Conservation (phyloP, 2,113 vertebrate genomes). For the Edolisoma coerulescens region DNA sequence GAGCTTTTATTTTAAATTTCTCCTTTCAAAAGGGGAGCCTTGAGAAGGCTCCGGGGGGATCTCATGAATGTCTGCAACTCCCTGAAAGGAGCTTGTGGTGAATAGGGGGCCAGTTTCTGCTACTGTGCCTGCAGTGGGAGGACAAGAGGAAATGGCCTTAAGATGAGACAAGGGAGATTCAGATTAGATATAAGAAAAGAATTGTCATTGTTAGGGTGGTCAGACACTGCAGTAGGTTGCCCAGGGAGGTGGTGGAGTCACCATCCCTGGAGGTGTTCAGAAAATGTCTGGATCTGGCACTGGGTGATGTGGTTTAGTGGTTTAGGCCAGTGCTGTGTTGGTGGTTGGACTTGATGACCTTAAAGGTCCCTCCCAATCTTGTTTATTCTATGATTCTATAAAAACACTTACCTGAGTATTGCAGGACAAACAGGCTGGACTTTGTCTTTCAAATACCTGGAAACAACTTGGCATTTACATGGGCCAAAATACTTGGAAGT, state of each 20-base stretch:
- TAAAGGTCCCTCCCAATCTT: not conserved
- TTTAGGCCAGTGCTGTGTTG: not conserved
- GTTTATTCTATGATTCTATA: not conserved
- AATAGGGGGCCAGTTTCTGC: rapidly evolving
- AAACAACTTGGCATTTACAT: not conserved
- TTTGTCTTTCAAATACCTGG: not conserved
- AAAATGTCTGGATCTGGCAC: not conserved
- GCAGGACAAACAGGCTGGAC: not conserved
- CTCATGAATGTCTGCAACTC: not conserved
- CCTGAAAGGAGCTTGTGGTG: not conserved
- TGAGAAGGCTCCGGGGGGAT: not conserved
- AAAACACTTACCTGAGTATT: not conserved
- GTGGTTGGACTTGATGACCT: too few species aligned
- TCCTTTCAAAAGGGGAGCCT: not conserved
- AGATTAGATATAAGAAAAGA: not conserved
- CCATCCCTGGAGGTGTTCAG: not conserved
- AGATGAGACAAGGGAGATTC: not conserved
- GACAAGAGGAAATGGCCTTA: not conserved
- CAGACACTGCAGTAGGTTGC: not conserved
- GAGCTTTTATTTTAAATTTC: not conserved
- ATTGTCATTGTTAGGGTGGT: not conserved
- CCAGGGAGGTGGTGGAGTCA: too few species aligned
- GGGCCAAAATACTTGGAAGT: not conserved
- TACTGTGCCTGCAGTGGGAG: not conserved
- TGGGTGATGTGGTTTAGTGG: not conserved